Base-by-base conservation (phyloP, 2,888 invertebrate genomes). In the Parnassius mnemosyne region DNA sequence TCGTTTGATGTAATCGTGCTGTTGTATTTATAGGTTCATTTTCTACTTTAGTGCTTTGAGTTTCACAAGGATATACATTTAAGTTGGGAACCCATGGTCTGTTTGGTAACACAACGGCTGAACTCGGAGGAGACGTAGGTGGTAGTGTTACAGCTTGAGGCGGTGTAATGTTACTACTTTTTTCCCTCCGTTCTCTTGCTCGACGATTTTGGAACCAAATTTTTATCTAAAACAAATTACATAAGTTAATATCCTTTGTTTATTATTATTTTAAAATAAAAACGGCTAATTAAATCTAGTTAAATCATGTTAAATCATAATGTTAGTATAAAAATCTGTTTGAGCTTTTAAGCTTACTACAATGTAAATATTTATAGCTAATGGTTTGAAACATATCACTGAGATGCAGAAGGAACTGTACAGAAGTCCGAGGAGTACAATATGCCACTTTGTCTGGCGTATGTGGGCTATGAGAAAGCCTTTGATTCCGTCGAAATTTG, bases 151-250 rank as follows among this genome's bases (percentile, higher is more conserved):
- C 76, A 1, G 80, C 83, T 25, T 76, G 71, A 12, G 90, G 90
- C 0, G 88, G 88, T 0, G 77, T 68, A 1, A 90, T 83, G 34
- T 66, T 80, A 1, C 72, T 69, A 58, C 77, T 80, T 72, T 92
- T 93, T 81, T 96, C 96, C 69, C 95, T 91, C 68, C 95, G 87
- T 73, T 95, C 95, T 44, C 96, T 91, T 0, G 96, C 96, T 56
- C 96, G 92, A 53, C 96, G 93, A 80, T 96, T 96, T 93, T 96
- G 96, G 79, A 96, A 96, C 96, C 96, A 96, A 71, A 96, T 96
- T 89, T 95, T 92, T 60, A 90, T 91, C 91, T 91, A 75, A 25
- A 63, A 58, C 9, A 47, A 76, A 79, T 63, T 9, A 51, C 46
- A 12, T 13, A 61, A 16, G 16, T n/a, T 12, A 3, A 44, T 3